Base-by-base conservation (phyloP, 2,113 vertebrate genomes). In the Prunella himalayana region DNA sequence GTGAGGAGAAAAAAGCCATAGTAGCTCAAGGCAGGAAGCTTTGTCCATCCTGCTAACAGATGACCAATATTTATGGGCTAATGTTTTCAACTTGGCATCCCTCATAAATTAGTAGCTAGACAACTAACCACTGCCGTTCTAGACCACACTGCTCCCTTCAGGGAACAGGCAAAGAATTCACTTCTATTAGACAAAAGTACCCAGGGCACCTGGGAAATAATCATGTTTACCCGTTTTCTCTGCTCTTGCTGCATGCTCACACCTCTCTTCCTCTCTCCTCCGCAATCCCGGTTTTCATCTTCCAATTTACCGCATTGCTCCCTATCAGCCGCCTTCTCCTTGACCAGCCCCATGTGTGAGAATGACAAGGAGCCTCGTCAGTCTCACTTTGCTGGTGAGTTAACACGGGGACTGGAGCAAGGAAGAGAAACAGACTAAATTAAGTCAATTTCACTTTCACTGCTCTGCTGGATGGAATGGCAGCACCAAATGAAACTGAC, bases 401-500 rank as follows among this genome's bases (percentile, higher is more conserved):
- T 97, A 96, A 79, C 84, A 44, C 5, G 9, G 87, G 93, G 90
- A 82, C 92, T 51, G 37, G 94, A 95, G 93, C 87, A 86, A 92
- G 92, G 60, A 91, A 89, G 92, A 95, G 95, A 95, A 96, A 91
- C 93, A 91, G 92, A 85, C 94, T 90, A 77, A 93, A 96, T 96
- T 82, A 95, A 95, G 93, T 83, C 87, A 90, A 92, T 95, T 95
- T 94, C 87, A 61, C 95, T 93, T 86, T 96, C 75, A 21, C 95
- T 93, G 94, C 95, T 93, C 93, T 86, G 92, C 96, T 91, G 94
- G 95, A 25, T 94, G 96, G 82, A 87, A 84, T 92, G 93, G 94
- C 94, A 91, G 93, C 94, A 85, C 95, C 92, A 90, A 97, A 95
- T 86, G 94, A 92, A 93, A 88, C 93, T 97, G 96, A 96, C 95